A percentile compares a stretch with the other conserved stretches of the same genome.
phyloP scores from a whole-genome alignment of 2,888 invertebrate species.

The Tineola bisselliella region DNA sequence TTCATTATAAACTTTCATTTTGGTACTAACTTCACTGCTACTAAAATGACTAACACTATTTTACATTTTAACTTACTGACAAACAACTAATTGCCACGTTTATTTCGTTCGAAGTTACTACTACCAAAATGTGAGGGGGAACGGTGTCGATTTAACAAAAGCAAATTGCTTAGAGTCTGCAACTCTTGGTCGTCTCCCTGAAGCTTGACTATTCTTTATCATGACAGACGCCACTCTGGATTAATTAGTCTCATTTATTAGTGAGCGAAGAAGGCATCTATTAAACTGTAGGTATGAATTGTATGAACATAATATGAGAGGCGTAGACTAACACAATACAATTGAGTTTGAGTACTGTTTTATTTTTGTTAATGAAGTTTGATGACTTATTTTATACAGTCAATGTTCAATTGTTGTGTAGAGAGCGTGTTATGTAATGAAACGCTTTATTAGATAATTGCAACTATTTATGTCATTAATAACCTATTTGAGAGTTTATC shows the following conservation, averaged over 20 bases:
- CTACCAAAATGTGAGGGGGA: conserved; percentile 13
- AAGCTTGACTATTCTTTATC: conserved; percentile 44
- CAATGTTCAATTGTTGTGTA: too few species aligned
- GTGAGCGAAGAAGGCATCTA: conserved; percentile 33
- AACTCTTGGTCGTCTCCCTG: conserved; percentile 9
- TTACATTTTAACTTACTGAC: conserved; percentile 19
- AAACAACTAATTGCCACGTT: conserved; percentile 26
- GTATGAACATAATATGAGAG: background rate
- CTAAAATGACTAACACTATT: background rate
- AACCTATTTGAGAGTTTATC: too few species aligned
- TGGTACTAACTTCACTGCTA: background rate
- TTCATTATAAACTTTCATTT: background rate
- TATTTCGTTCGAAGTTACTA: conserved; percentile 24
- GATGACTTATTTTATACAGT: background rate
- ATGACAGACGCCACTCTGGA: conserved; percentile 57
- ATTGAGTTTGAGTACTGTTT: background rate
- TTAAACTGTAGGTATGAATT: background rate
- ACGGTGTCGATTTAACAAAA: conserved; percentile 48
- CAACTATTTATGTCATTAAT: background rate
- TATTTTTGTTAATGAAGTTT: background rate
- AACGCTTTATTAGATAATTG: background rate
- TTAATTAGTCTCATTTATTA: conserved; percentile 60
- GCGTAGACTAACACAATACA: background rate
- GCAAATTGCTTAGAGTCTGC: conserved; percentile 30
- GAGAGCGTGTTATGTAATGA: background rate